Conservation (phyloP, 1,140 invertebrate species). For the Pentalonia nigronervosa region DNA sequence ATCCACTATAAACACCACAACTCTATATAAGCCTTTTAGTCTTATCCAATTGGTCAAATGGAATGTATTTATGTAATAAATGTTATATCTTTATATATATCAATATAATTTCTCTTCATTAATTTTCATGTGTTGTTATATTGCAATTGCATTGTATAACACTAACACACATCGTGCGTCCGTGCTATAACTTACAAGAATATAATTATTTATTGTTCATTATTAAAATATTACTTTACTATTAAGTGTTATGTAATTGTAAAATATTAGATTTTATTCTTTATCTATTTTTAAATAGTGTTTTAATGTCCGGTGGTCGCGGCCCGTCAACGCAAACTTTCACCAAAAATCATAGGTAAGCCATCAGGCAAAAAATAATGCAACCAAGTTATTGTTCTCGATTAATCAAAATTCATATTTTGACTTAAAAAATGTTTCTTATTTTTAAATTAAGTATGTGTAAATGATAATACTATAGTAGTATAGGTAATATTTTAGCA, state of each 20-base stretch:
- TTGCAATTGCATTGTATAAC: neutral
- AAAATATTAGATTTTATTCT: neutral
- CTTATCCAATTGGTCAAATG: neutral
- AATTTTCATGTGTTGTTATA: neutral
- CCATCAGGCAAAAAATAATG: neutral
- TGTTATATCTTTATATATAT: neutral
- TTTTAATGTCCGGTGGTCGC: neutral
- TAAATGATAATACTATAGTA: too few relatives aligned
- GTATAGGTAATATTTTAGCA: too few relatives aligned
- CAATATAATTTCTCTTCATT: neutral
- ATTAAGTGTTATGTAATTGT: neutral
- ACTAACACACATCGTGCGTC: neutral
- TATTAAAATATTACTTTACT: neutral
- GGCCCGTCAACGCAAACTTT: neutral
- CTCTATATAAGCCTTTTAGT: neutral
- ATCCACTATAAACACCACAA: neutral
- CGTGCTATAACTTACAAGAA: too few relatives aligned
- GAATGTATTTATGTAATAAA: neutral
- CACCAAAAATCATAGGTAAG: neutral
- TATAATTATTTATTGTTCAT: neutral
- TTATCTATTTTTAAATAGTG: neutral
- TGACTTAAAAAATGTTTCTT: neutral
- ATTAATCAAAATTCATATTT: neutral
- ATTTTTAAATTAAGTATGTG: too few relatives aligned
- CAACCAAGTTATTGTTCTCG: neutral